These are phyloP conservation scores for Pachyuromys duprasi DNA, from an alignment of 2,797 vertebrate genomes.

Conservation along the genomic window DNA sequence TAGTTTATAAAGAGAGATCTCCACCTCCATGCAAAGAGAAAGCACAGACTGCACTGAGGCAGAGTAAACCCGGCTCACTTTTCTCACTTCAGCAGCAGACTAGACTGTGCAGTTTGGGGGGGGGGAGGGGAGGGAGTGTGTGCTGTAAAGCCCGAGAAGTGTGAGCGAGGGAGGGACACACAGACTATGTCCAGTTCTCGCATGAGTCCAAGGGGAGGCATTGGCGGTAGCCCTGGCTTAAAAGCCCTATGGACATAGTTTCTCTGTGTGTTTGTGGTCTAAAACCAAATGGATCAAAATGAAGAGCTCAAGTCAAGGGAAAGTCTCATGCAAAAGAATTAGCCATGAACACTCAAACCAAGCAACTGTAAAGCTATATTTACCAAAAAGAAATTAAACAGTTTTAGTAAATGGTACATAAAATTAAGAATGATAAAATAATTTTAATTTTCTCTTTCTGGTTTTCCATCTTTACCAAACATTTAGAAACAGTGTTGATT, in stretches of 20 bases:
- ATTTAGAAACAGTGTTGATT: constrained; percentile 11
- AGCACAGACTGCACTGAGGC: neutral
- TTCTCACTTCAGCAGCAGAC: neutral
- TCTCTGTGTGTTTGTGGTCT: neutral
- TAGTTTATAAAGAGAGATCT: neutral
- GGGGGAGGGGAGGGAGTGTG: neutral
- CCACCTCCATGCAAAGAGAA: neutral
- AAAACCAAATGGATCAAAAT: neutral
- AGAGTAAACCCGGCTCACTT: neutral
- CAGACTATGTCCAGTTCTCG: neutral
- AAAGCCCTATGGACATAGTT: neutral
- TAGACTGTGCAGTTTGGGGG: neutral
- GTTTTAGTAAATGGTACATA: neutral
- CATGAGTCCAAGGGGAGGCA: neutral
- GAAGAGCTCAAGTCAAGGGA: neutral
- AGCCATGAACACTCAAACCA: neutral
- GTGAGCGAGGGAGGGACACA: neutral
- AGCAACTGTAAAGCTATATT: neutral
- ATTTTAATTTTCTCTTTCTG: constrained; percentile 40
- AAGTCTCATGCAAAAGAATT: neutral
- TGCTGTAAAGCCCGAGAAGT: neutral
- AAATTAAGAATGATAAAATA: constrained; percentile 28
- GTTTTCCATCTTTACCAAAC: constrained; percentile 37
- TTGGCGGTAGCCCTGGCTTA: neutral
- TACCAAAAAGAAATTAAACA: neutral